Percentiles rank a stretch among this genome's conserved stretches.
phyloP scores from a whole-genome alignment of 2,113 vertebrate species.

The Desmodus rotundus region DNA sequence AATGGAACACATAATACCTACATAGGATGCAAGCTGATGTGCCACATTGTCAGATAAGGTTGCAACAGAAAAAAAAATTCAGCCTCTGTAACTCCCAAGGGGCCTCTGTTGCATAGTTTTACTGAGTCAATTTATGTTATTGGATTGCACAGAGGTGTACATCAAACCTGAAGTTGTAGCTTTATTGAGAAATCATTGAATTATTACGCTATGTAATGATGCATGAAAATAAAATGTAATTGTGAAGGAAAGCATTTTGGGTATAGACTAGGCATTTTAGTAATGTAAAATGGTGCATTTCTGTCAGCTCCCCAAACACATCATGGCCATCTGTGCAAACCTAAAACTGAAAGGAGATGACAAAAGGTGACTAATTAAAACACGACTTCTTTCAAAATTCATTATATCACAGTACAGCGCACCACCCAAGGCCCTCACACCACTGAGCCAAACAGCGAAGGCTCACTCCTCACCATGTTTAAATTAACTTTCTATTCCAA shows the following conservation, averaged over 20 bases:
- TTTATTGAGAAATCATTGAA: slow-evolving; percentile 64
- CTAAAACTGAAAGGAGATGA: slow-evolving; percentile 25
- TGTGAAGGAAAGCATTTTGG: slow-evolving; percentile 18
- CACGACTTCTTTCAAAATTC: slow-evolving; percentile 22
- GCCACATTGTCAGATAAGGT: neutral
- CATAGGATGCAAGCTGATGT: slow-evolving; percentile 34
- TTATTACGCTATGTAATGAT: slow-evolving; percentile 69
- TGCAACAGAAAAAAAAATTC: neutral
- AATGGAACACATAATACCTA: neutral
- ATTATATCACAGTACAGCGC: neutral
- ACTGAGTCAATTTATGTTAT: slow-evolving; percentile 60
- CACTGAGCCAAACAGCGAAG: neutral
- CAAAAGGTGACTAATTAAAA: slow-evolving; percentile 64
- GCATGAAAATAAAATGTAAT: slow-evolving; percentile 38
- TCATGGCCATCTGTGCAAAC: slow-evolving; percentile 48
- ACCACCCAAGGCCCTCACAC: neutral
- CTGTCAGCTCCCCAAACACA: slow-evolving; percentile 22
- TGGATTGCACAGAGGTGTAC: slow-evolving; percentile 40
- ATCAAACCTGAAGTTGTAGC: slow-evolving; percentile 56
- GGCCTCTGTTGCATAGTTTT: slow-evolving; percentile 44
- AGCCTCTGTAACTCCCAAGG: neutral
- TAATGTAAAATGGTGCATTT: slow-evolving; percentile 25
- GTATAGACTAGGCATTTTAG: neutral
- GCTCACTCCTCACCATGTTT: neutral
- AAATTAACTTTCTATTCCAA: neutral